Conservation (phyloP, 2,113 vertebrate species). For the Corydoras maculifer region DNA sequence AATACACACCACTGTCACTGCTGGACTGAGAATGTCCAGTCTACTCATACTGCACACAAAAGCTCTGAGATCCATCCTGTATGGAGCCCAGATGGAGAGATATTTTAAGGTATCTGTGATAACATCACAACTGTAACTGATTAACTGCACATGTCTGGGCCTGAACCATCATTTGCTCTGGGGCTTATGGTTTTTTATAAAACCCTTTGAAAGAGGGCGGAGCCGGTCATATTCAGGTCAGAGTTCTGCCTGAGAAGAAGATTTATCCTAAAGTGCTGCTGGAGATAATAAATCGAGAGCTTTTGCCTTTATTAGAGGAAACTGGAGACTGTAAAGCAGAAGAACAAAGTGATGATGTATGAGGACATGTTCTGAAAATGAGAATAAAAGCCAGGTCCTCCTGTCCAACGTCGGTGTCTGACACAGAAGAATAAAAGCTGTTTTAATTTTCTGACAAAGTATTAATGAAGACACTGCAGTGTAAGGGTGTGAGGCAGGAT, state of each 20-base stretch:
- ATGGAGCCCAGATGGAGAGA: neutral
- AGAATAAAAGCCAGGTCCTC: too few species aligned
- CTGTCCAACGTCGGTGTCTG: too few species aligned
- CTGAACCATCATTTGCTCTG: neutral
- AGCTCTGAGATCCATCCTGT: neutral
- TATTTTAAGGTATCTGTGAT: neutral
- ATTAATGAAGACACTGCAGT: too few species aligned
- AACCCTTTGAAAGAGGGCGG: neutral
- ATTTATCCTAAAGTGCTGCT: neutral
- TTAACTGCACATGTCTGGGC: neutral
- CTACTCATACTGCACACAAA: neutral
- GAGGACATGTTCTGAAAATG: too few species aligned
- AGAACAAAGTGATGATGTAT: neutral
- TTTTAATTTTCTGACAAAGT: too few species aligned
- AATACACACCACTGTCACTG: too few species aligned
- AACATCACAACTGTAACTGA: neutral
- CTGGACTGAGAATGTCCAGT: neutral
- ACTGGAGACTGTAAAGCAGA: neutral
- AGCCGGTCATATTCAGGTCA: slow-evolving; percentile 18
- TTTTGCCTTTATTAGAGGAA: neutral
- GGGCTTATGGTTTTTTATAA: neutral
- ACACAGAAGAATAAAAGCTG: too few species aligned
- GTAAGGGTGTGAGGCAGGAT: too few species aligned
- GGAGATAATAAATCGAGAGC: slow-evolving; percentile 3
- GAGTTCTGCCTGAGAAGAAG: neutral